Evolutionary conservation across 2,888 invertebrate genomes (phyloP).

Genomic region (Eueremaeus valkanovi): DNA sequence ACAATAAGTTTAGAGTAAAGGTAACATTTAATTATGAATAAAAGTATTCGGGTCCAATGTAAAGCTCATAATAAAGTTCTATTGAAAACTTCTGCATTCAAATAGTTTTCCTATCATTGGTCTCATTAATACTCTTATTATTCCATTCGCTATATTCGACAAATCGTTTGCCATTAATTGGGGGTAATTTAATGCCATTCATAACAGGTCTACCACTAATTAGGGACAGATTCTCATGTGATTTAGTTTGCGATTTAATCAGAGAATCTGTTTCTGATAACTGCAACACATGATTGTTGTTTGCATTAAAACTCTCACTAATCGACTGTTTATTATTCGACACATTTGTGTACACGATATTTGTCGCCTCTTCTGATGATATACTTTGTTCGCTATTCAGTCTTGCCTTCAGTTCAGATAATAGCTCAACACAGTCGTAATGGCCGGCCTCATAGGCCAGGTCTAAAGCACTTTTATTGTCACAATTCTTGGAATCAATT

Average conservation of each 20-base stretch:
- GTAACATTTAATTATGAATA: neutral
- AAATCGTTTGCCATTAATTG: conserved; percentile 31
- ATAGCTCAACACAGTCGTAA: neutral
- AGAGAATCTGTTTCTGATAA: neutral
- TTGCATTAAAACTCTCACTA: neutral
- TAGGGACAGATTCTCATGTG: neutral
- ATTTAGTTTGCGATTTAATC: neutral
- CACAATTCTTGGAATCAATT: neutral
- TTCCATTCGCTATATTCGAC: conserved; percentile 21
- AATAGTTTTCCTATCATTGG: conserved; percentile 12
- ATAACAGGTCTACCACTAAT: neutral
- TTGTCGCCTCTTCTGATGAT: neutral
- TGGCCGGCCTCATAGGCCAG: neutral
- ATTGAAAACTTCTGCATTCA: neutral
- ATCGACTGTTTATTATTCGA: neutral
- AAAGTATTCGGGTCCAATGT: neutral
- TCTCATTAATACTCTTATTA: neutral
- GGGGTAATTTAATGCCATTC: conserved; percentile 13
- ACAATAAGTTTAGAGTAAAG: too few relatives aligned
- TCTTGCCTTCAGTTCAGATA: neutral
- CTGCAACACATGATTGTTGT: neutral
- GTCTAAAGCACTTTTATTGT: conserved; percentile 12
- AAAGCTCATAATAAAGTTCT: neutral
- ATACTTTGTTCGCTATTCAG: neutral
- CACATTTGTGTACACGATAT: neutral